Percentiles rank a stretch among this genome's conserved stretches.
phyloP scores from a whole-genome alignment of 2,888 invertebrate species.

The Tuta absoluta region DNA sequence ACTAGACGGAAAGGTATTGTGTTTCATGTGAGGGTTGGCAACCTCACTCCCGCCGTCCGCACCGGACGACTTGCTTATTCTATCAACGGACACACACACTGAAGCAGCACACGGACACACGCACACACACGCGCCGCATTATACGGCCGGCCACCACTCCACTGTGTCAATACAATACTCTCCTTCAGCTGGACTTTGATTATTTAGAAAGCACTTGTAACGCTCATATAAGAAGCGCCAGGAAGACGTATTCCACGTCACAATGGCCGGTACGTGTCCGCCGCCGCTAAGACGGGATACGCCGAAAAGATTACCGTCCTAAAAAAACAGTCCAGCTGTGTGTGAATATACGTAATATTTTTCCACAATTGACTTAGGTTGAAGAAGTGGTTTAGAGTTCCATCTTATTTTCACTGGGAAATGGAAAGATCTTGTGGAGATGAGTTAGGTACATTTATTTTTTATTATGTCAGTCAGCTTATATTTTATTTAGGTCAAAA shows the following conservation, averaged over 20 bases:
- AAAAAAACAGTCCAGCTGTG: constrained; percentile 77
- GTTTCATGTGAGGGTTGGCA: not conserved
- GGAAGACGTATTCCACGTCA: constrained; percentile 78
- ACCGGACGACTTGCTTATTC: constrained; percentile 81
- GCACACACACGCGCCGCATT: constrained; percentile 68
- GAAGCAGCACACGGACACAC: constrained; percentile 49
- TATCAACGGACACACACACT: constrained; percentile 77
- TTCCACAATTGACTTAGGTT: constrained; percentile 64
- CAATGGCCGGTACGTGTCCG: constrained; percentile 80
- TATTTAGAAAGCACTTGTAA: constrained; percentile 83
- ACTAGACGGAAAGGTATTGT: not conserved
- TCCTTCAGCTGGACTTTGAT: constrained; percentile 82
- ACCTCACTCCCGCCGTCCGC: constrained; percentile 35
- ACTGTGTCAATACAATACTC: constrained; percentile 82
- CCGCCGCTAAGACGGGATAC: constrained; percentile 71
- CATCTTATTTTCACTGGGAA: constrained; percentile 37
- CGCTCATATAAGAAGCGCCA: constrained; percentile 81
- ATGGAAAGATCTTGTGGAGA: constrained; percentile 12
- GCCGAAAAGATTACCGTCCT: constrained; percentile 79
- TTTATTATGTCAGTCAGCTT: not conserved
- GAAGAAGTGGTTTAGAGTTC: constrained; percentile 50
- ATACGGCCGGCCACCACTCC: constrained; percentile 81
- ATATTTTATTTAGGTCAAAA: constrained; percentile 1
- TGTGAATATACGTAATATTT: constrained; percentile 71
- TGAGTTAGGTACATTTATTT: constrained; percentile 11